Conservation (phyloP, 2,888 invertebrate species). For the Lycophotia porphyrea region DNA sequence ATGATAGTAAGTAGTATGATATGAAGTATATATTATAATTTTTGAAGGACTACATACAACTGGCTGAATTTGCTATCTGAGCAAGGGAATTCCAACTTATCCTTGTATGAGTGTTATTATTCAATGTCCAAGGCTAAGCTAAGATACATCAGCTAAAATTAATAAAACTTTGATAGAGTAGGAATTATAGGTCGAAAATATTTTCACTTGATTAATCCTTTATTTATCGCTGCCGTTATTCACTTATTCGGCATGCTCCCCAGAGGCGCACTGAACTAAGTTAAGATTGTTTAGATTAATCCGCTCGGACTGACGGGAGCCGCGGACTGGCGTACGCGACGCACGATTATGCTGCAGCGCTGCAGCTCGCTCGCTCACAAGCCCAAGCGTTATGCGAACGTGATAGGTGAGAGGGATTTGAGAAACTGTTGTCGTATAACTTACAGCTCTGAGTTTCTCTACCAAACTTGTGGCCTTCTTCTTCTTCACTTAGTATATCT, state of each 20-base stretch:
- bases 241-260: conserved; percentile 35
- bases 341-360: conserved; percentile 30
- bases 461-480: neutral
- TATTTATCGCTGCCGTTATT: neutral
- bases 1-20: too few species aligned
- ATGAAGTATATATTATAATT: too few species aligned
- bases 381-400: neutral
- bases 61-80: neutral
- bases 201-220: neutral
- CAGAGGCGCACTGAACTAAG: conserved; percentile 59
- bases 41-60: neutral
- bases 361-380: conserved; percentile 12
- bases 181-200: neutral
- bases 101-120: neutral
- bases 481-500: neutral
- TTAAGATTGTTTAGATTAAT: conserved; percentile 72
- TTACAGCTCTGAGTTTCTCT: neutral
- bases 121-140: neutral
- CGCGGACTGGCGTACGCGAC: conserved; percentile 16
- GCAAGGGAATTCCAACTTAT: neutral
- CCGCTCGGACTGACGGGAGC: conserved; percentile 44
- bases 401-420: conserved; percentile 5
- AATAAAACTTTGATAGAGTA: neutral
- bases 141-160: neutral
- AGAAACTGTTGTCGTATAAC: conserved; percentile 9